Conservation (phyloP, 2,797 vertebrate species). For the Anomalospiza imberbis region DNA sequence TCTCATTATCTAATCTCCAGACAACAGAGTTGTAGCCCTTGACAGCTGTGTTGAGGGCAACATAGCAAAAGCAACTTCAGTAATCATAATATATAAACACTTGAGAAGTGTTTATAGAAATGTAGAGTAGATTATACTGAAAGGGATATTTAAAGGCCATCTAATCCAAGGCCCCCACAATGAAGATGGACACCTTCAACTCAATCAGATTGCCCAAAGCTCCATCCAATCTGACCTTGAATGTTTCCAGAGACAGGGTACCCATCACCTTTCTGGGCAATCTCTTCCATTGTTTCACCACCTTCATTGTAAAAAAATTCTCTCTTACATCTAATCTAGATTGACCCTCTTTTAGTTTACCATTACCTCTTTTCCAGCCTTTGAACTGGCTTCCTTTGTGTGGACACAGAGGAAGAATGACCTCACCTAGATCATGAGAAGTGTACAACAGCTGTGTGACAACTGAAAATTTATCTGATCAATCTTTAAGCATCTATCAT, state of each 20-base stretch:
- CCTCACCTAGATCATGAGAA: background rate
- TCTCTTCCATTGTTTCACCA: background rate
- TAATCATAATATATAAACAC: background rate
- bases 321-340: background rate
- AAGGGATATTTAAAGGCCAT: background rate
- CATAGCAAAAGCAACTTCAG: background rate
- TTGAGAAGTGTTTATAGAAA: background rate
- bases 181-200: background rate
- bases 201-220: background rate
- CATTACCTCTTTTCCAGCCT: background rate
- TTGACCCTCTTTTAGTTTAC: rapidly evolving
- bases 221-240: background rate
- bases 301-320: background rate
- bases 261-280: background rate
- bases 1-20: background rate
- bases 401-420: background rate
- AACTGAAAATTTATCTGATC: background rate
- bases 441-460: background rate
- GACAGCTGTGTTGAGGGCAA: background rate
- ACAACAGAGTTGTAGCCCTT: background rate
- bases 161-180: background rate
- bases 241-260: background rate
- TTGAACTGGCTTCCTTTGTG: background rate
- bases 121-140: background rate
- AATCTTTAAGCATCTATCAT: background rate